A percentile compares a stretch with the other conserved stretches of the same genome.
Conservation (phyloP, 2,888 invertebrate genomes). For the Yponomeuta plumbellus region DNA sequence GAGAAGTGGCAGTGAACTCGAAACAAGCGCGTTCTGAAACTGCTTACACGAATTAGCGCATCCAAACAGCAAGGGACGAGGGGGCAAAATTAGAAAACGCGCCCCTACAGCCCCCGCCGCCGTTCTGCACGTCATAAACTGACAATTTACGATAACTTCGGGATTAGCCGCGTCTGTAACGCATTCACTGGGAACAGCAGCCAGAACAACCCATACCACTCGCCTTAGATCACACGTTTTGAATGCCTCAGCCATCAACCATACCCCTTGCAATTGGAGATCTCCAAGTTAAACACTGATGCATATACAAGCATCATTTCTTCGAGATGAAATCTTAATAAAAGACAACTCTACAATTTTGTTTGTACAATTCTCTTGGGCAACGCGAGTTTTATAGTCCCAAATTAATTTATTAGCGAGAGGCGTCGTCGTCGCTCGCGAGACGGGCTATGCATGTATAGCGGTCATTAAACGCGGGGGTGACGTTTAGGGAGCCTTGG, state of each 20-base stretch:
- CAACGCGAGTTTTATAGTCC: constrained; percentile 31
- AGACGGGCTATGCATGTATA: constrained; percentile 34
- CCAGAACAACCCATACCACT: neutral
- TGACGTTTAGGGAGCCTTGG: constrained; percentile 17
- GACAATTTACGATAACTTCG: constrained; percentile 77
- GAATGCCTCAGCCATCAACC: neutral
- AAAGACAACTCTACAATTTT: constrained; percentile 13
- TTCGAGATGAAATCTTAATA: constrained; percentile 10
- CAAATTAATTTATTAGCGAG: constrained; percentile 43
- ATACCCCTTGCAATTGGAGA: neutral
- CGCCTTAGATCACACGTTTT: neutral
- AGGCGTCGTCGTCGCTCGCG: constrained; percentile 35
- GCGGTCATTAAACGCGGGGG: constrained; percentile 41
- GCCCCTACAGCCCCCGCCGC: constrained; percentile 40
- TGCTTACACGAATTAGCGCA: constrained; percentile 77
- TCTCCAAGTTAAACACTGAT: neutral
- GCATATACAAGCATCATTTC: constrained; percentile 3
- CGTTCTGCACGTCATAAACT: constrained; percentile 78
- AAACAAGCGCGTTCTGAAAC: constrained; percentile 74
- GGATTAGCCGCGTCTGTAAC: constrained; percentile 76
- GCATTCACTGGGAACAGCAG: constrained; percentile 42
- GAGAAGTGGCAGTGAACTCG: constrained; percentile 56
- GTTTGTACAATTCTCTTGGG: constrained; percentile 5
- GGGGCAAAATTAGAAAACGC: constrained; percentile 73
- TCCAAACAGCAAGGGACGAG: constrained; percentile 59